Evolutionary conservation across 2,888 invertebrate genomes (phyloP).

Genomic region (Sphaerolaimus hirsutus): DNA sequence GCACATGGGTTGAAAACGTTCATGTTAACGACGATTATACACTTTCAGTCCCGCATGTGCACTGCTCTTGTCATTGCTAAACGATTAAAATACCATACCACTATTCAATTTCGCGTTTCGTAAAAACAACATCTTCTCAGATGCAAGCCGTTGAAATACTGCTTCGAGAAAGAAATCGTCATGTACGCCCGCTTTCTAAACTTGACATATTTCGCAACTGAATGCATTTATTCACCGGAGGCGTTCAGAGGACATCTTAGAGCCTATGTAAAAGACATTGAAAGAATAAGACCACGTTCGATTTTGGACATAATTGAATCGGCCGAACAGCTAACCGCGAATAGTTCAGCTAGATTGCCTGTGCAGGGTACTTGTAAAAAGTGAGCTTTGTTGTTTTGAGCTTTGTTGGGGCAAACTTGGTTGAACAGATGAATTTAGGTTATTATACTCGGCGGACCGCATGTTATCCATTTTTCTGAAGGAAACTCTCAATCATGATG

Average conservation of each 20-base stretch:
- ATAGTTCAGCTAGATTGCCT: constrained; percentile 56
- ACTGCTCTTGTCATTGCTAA: too few species aligned
- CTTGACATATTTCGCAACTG: constrained; percentile 87
- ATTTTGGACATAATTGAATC: constrained; percentile 22
- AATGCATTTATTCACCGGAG: constrained; percentile 92
- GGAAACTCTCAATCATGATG: not conserved
- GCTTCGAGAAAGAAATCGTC: constrained; percentile 91
- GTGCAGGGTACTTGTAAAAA: constrained; percentile 33
- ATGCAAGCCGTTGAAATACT: constrained; percentile 83
- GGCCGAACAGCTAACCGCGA: constrained; percentile 51
- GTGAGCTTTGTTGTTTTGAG: too few species aligned
- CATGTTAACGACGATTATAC: too few species aligned
- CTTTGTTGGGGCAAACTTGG: too few species aligned
- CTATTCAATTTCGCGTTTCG: too few species aligned
- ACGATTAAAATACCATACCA: too few species aligned
- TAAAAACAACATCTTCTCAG: too few species aligned
- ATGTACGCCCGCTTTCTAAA: constrained; percentile 75
- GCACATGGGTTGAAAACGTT: too few species aligned
- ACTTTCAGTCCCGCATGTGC: too few species aligned
- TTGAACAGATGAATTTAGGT: too few species aligned
- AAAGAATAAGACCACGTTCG: constrained; percentile 57
- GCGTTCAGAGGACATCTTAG: constrained; percentile 57
- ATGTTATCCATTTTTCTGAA: not conserved
- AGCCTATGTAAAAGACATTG: constrained; percentile 40
- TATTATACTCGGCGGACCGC: too few species aligned